Conservation (phyloP, 2,888 invertebrate species). For the Drosophila neotestacea region DNA sequence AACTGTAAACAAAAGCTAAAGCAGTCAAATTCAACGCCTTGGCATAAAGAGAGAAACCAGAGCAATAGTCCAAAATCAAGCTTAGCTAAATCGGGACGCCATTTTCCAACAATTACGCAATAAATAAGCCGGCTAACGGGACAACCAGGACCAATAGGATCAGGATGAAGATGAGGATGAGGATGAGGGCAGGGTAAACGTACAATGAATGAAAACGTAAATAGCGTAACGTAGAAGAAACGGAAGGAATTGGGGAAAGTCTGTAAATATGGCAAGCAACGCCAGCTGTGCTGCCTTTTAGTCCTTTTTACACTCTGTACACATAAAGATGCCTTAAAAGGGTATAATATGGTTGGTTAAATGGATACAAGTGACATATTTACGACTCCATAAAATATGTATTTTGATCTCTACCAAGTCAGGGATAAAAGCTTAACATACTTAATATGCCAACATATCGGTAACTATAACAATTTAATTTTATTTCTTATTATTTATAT, state of each 20-base stretch:
- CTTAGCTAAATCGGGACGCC: slow-evolving; percentile 45
- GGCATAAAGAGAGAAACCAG: background rate
- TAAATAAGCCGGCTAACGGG: slow-evolving; percentile 42
- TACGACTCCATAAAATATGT: slow-evolving; percentile 4
- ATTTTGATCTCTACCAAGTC: slow-evolving; percentile 1
- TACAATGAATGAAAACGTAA: slow-evolving; percentile 59
- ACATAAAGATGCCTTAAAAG: slow-evolving; percentile 5
- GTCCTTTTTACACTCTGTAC: slow-evolving; percentile 26
- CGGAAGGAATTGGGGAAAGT: slow-evolving; percentile 46
- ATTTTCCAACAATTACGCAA: slow-evolving; percentile 71
- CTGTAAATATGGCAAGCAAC: slow-evolving; percentile 50
- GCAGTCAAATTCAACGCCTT: slow-evolving; percentile 21
- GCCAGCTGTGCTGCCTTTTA: slow-evolving; percentile 38
- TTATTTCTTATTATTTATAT: background rate
- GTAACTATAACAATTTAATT: background rate
- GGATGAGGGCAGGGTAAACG: slow-evolving; percentile 17
- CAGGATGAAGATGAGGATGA: background rate
- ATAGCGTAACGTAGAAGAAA: slow-evolving; percentile 44
- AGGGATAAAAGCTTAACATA: background rate
- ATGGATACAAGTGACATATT: slow-evolving; percentile 1
- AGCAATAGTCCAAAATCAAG: slow-evolving; percentile 50
- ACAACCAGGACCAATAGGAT: slow-evolving; percentile 5
- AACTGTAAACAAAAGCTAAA: slow-evolving; percentile 48
- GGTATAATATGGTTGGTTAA: background rate
- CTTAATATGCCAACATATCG: background rate